These are phyloP conservation scores for Zalophus californianus DNA, from an alignment of 2,797 vertebrate genomes.

Conservation along the genomic window DNA sequence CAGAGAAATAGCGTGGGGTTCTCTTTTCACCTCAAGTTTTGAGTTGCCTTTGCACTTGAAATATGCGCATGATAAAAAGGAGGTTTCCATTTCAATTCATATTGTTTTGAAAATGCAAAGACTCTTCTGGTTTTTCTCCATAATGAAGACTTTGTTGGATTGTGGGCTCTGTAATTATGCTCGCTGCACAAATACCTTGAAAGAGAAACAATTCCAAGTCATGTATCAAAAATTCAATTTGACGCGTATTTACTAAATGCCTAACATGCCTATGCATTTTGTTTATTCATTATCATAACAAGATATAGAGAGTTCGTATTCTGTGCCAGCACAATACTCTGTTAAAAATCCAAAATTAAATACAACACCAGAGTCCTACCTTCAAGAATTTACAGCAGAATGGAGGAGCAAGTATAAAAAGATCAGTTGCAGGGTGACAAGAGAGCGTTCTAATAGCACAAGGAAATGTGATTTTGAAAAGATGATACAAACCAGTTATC, in stretches of 20 bases:
- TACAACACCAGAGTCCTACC: background rate
- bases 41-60: slow-evolving; percentile 23
- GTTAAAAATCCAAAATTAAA: slow-evolving; percentile 3
- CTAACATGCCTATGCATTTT: slow-evolving; percentile 40
- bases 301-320: background rate
- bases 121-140: background rate
- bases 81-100: background rate
- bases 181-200: slow-evolving; percentile 59
- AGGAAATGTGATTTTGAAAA: slow-evolving; percentile 40
- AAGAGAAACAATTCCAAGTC: slow-evolving; percentile 57
- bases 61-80: background rate
- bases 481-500: background rate
- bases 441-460: background rate
- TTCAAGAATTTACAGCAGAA: background rate
- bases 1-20: background rate
- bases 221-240: slow-evolving; percentile 46
- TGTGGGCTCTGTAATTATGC: slow-evolving; percentile 14
- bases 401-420: background rate
- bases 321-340: background rate
- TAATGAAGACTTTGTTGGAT: slow-evolving; percentile 6
- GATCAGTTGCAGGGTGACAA: background rate
- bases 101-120: background rate
- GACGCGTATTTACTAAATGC: slow-evolving; percentile 35
- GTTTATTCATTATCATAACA: slow-evolving; percentile 47
- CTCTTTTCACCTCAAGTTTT: background rate